A percentile compares a stretch with the other conserved stretches of the same genome.
Evolutionary conservation across 2,113 vertebrate genomes (phyloP).

Genomic region (Symphodus melops): DNA sequence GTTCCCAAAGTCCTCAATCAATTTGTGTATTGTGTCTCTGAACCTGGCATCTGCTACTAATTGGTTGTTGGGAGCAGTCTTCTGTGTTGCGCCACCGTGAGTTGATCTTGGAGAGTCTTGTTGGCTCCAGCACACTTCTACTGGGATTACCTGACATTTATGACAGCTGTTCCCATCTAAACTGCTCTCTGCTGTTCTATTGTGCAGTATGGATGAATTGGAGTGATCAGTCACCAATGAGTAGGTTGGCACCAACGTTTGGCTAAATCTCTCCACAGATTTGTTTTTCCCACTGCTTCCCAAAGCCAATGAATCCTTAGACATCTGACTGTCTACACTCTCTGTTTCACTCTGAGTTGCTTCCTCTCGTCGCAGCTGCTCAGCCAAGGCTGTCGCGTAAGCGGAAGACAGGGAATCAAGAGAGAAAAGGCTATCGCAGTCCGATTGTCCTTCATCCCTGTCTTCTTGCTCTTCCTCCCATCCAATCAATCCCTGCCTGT

Average conservation of each 20-base stretch:
- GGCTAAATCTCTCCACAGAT: conserved; percentile 13
- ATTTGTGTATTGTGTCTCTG: conserved; percentile 33
- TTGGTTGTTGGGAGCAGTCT: neutral
- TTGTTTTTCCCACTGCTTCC: conserved; percentile 46
- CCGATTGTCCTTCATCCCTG: conserved; percentile 79
- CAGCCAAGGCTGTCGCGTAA: conserved; percentile 78
- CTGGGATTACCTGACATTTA: conserved; percentile 83
- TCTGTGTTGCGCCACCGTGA: conserved; percentile 36
- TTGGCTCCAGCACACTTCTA: conserved; percentile 85
- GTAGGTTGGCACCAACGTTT: conserved; percentile 41
- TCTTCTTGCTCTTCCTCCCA: conserved; percentile 71
- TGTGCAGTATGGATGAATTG: conserved; percentile 34
- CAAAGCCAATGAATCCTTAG: conserved; percentile 89
- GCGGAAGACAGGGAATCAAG: conserved; percentile 92
- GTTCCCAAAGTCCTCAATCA: conserved; percentile 54
- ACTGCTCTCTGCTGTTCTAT: conserved; percentile 78
- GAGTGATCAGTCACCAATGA: conserved; percentile 41
- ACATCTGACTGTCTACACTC: conserved; percentile 92
- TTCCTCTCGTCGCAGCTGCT: conserved; percentile 81
- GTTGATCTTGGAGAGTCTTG: conserved; percentile 62
- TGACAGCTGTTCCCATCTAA: conserved; percentile 60
- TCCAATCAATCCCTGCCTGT: conserved; percentile 56
- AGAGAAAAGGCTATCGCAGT: conserved; percentile 91
- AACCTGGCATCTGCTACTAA: conserved; percentile 21
- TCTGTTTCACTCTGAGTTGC: conserved; percentile 83